Percentiles rank a stretch among this genome's conserved stretches.
Evolutionary conservation across 2,797 vertebrate genomes (phyloP).

Genomic region (Salmo trutta): DNA sequence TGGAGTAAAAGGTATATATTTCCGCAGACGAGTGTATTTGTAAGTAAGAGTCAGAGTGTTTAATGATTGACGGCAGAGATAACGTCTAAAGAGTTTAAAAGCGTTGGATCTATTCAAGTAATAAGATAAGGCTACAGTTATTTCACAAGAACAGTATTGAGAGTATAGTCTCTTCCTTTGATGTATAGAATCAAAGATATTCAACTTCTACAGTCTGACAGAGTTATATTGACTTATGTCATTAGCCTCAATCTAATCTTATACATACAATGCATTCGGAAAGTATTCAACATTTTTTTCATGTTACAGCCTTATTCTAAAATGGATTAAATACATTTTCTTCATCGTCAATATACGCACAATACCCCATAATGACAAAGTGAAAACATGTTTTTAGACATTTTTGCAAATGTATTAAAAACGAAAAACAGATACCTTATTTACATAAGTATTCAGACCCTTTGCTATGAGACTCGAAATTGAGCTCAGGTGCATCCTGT

Average conservation of each 20-base stretch:
- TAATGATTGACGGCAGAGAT: slow-evolving; percentile 49
- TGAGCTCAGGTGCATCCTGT: too few species aligned
- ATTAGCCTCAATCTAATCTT: slow-evolving; percentile 4
- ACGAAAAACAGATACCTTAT: too few species aligned
- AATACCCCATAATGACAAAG: too few species aligned
- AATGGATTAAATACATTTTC: too few species aligned
- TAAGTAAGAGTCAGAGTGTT: slow-evolving; percentile 16
- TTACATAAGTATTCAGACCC: too few species aligned
- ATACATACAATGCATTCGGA: neutral
- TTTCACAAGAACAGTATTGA: slow-evolving; percentile 44
- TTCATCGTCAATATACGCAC: too few species aligned
- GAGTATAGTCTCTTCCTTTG: slow-evolving; percentile 50
- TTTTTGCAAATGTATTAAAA: too few species aligned
- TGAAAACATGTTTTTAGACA: too few species aligned
- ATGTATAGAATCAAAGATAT: slow-evolving; percentile 61
- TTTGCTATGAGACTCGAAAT: too few species aligned
- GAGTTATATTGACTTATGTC: slow-evolving; percentile 60
- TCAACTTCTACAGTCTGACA: slow-evolving; percentile 52
- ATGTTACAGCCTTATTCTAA: too few species aligned
- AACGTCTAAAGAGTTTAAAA: slow-evolving; percentile 41
- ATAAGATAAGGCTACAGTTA: slow-evolving; percentile 40
- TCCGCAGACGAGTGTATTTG: slow-evolving; percentile 11
- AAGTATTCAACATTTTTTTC: too few species aligned
- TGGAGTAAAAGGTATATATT: slow-evolving; percentile 23
- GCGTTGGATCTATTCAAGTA: slow-evolving; percentile 47